Base-by-base conservation (phyloP, 1,140 invertebrate species). In the Meloidogyne hapla region DNA sequence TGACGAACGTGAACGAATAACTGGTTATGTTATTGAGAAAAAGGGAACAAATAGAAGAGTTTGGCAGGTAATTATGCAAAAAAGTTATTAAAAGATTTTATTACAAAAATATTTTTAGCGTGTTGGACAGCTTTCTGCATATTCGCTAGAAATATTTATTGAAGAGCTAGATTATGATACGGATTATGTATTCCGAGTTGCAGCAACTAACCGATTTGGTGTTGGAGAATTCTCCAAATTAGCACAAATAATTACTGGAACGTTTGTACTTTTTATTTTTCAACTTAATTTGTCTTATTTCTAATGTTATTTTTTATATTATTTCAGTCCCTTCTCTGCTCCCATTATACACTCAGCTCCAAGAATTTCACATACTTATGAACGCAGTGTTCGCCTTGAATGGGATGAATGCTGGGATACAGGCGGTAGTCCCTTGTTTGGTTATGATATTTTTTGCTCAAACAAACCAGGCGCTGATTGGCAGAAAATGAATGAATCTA, bases 381-480 rank as follows among this genome's bases (percentile, higher is more conserved):
- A 70, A 26, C 38, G 45, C 12, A 74, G 69, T 28, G 33, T 67
- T 15, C 76, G 75, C 87, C 90, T 99, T 6, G 92, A 93, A 85
- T 99, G 97, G 97, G 92, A 92, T 4, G 96, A 93, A 89, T 96
- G 96, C 10, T 91, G 92, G 83, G 91, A 90, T 67, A 95, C 99
- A 88, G 96, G 96, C 48, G 96, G 96, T 62, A 91, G 94, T 42
- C 91, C 94, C 81, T 93, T 99, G 80, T 94, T 94, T 88, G 95
- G 95, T 21, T 96, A 96, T 88, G 96, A 93, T 92, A 91, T 98
- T 40, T 96, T 98, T 82, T 96, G 97, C 87, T 91, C 94, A 76
- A 95, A 97, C 87, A 91, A 83, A 64, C 13, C 10, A 12, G 79
- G 85, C 83, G 79, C 75, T n/a, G 72, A 86, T 61, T 85, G 84